Base-by-base conservation (phyloP, 2,797 vertebrate genomes). In the Sebastes cheni region DNA sequence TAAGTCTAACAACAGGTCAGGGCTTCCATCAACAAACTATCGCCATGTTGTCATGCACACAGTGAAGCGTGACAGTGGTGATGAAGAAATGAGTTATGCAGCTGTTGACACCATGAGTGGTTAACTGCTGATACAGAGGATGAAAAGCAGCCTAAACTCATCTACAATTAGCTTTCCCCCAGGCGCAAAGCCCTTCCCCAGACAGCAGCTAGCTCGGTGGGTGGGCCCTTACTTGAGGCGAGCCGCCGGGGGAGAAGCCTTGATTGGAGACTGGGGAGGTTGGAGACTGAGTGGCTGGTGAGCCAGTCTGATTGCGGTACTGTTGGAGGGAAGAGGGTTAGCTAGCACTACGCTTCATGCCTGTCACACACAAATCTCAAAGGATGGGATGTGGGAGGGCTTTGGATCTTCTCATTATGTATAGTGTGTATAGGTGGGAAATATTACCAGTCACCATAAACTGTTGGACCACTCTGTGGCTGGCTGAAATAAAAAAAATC, bases 191-290 rank as follows among this genome's bases (percentile, higher is more conserved):
- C 90, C 92, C 89, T 84, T 89, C 90, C 90, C 91, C 88, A 88
- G 84, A 91, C 92, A 94, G 93, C 93, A 91, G 89, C 88, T 80
- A 90, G 91, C 89, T 93, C 55, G 72, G 87, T 89, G 93, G 93
- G 90, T 84, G 86, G 94, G 95, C 96, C 96, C 97, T 99, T 98
- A 99, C 98, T 97, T 99, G 99, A 89, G 99, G 98, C 94, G 99
- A 99, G 96, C 97, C 97, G 94, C 98, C 97, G 3, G 99, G 99
- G 94, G 99, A 99, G 97, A 99, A 99, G 96, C 97, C 99, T 97
- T 99, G 99, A 97, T 99, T 99, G 97, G 99, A 99, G 97, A 98
- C 97, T 79, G 99, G 99, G 94, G 99, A 99, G 91, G 99, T 99
- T 96, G 99, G 99, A 95, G 99, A 99, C 97, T 99, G 99, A 97